Evolutionary conservation across 2,888 invertebrate genomes (phyloP).

Genomic region (Empis livida): DNA sequence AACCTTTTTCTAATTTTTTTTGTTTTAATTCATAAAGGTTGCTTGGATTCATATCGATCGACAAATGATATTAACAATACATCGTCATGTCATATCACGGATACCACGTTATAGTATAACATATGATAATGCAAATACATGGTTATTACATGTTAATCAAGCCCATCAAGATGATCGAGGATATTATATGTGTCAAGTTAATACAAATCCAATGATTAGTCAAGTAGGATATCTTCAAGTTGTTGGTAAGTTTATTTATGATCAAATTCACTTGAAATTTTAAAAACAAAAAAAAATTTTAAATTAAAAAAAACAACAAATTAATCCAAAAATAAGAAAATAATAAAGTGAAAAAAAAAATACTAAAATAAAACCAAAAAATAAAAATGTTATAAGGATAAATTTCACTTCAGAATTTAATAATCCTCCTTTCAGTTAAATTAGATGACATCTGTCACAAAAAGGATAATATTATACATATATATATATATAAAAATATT

Average conservation of each 20-base stretch:
- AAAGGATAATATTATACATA: not conserved
- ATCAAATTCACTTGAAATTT: not conserved
- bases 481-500: not conserved
- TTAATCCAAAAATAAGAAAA: not conserved
- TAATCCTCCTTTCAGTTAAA: conserved; percentile 4
- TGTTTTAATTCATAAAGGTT: conserved; percentile 44
- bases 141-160: conserved; percentile 80
- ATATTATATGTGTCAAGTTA: conserved; percentile 50
- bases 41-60: conserved; percentile 92
- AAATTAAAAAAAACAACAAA: no score
- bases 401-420: not conserved
- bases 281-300: not conserved
- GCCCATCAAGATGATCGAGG: conserved; percentile 86
- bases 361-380: no score
- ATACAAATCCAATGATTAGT: conserved; percentile 90
- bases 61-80: conserved; percentile 86
- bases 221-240: conserved; percentile 89
- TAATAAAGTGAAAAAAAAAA: not conserved
- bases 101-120: conserved; percentile 85
- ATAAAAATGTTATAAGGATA: not conserved
- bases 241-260: conserved; percentile 55
- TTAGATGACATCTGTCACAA: conserved; percentile 3
- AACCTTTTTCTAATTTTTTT: no score
- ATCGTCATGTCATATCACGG: conserved; percentile 80
- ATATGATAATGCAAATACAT: conserved; percentile 84